Base-by-base conservation (phyloP, 2,113 vertebrate genomes). In the Marmota monax region DNA sequence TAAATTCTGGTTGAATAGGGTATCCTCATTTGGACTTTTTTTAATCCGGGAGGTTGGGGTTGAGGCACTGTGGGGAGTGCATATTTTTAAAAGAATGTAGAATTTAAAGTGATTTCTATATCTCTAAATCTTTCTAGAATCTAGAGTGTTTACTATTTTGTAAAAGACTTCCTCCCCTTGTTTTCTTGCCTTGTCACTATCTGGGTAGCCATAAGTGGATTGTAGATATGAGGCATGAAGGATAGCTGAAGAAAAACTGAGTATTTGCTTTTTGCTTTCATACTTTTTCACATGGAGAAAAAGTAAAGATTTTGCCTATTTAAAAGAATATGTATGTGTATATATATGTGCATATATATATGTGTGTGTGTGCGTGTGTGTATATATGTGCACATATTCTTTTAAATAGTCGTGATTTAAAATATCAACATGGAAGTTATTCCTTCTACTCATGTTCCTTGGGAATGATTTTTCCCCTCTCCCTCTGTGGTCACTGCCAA, bases 1-100 rank as follows among this genome's bases (percentile, higher is more conserved):
- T 88, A 78, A 53, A 42, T 97, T 97, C 34, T 88, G 56, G 78
- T 83, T 97, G 92, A 96, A 84, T 93, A 91, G 32, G 23, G 7
- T 91, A 88, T 76, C 69, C 80, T 84, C 7, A 63, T 76, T 91
- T 86, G 77, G 37, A 23, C 56, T 72, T 84, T 78, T 45, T 45
- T 45, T 0, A 45, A 65, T n/a, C 10, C 56, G 63, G 58, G 39
- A 91, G 32, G 11, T 72, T 90, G 65, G 79, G 58, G 73, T 80
- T 83, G 58, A 78, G 27, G 18, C 56, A 45, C 56, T 76, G 27
- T 93, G 65, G 27, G 13, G 53, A 76, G 12, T 76, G 82, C 32
- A 27, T 74, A 29, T 82, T 82, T 82, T 61, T 29, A 42, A 14
- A 84, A 22, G 22, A 37, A 42, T n/a, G 29, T 67, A 67, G 65